Base-by-base conservation (phyloP, 92 coral and sea anemone species). In the Blastomussa wellsi region DNA sequence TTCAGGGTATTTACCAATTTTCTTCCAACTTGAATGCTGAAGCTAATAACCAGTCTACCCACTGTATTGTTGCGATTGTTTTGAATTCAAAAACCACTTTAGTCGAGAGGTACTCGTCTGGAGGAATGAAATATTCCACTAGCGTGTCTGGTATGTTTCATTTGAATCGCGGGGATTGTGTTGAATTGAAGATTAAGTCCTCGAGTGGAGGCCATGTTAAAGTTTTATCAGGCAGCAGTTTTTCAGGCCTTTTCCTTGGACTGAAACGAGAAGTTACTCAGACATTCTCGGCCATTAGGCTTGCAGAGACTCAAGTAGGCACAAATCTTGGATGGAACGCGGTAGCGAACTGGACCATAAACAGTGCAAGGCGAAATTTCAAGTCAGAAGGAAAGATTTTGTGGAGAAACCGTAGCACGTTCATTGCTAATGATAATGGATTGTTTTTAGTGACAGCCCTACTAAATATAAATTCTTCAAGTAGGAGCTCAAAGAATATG, bases 101-200 rank as follows among this genome's bases (percentile, higher is more conserved):
- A 47, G 29, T 78, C 36, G 55, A 83, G 36, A 86, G 29, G 22
- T 60, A 70, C 37, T 47, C 79, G 3, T 36, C 42, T 2, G 75
- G 74, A 26, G 76, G 32, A 26, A 62, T 24, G 47, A 68, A 36
- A 17, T 55, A 68, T 76, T 57, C 52, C 38, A 82, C 83, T 14
- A 64, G 86, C 47, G 31, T 79, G 14, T 74, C 85, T 35, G 93
- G 93, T 28, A n/a, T 87, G 67, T 87, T 87, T 83, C 28, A 65
- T 12, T 62, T 90, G 55, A 32, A 53, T n/a, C 86, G 74, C 10
- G 93, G 91, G 66, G 90, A 90, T 35, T 90, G 90, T 49, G 32
- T 90, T 36, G 88, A 73, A 2, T 17, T 90, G 17, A 84, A 48
- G 78, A 28, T 77, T 32, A 72, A 71, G 67, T 26, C 41, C 6